Evolutionary conservation across 2,797 vertebrate genomes (phyloP).

Genomic region (Sus cebifrons): DNA sequence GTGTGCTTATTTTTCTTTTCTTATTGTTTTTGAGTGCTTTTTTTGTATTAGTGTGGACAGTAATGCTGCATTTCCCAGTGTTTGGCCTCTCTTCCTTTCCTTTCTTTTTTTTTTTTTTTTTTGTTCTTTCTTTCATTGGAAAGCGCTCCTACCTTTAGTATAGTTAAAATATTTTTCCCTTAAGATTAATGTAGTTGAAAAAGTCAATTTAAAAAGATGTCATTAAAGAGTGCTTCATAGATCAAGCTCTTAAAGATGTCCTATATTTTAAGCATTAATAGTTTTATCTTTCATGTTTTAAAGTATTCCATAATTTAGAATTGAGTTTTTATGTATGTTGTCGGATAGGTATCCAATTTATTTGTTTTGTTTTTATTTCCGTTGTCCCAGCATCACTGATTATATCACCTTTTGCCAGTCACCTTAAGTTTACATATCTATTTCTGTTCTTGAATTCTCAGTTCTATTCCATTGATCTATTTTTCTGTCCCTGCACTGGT

Average conservation of each 20-base stretch:
- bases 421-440: not conserved
- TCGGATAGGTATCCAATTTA: not conserved
- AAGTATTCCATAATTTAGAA: slow-evolving; percentile 10
- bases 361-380: not conserved
- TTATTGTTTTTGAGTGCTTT: not conserved
- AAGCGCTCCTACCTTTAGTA: not conserved
- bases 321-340: not conserved
- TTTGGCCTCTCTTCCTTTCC: not conserved
- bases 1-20: slow-evolving; percentile 10
- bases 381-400: not conserved
- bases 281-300: slow-evolving; percentile 36
- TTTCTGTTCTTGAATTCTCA: not conserved
- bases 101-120: too few species aligned
- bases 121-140: not conserved
- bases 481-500: not conserved
- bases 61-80: not conserved
- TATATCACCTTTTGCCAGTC: not conserved
- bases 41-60: not conserved
- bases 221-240: not conserved
- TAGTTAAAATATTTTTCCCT: not conserved
- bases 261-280: not conserved
- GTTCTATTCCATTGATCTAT: not conserved
- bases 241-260: not conserved
- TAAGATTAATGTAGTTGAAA: slow-evolving; percentile 54
- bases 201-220: slow-evolving; percentile 26